These are phyloP conservation scores for Calycopis cecrops DNA, from an alignment of 1,140 invertebrate species.

Conservation along the genomic window DNA sequence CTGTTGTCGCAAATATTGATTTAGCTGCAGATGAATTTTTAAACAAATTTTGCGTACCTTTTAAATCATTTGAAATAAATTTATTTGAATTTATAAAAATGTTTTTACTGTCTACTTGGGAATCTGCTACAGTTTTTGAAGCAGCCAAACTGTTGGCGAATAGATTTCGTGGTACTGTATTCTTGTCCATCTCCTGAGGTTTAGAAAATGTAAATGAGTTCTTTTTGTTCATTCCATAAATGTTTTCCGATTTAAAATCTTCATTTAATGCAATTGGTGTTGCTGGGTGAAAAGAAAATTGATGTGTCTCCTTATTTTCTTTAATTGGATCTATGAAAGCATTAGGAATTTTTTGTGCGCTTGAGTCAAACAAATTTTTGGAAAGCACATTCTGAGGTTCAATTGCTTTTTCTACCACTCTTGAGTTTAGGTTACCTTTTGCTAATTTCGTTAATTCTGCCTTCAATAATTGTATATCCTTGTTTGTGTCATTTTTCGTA, in stretches of 20 bases:
- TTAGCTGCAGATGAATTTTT: constrained; percentile 29
- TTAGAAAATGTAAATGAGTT: constrained; percentile 60
- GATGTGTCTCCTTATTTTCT: constrained; percentile 26
- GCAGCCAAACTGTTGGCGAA: constrained; percentile 19
- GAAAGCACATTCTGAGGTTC: constrained; percentile 33
- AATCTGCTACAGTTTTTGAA: constrained; percentile 13
- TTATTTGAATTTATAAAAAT: constrained; percentile 22
- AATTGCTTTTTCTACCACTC: constrained; percentile 34
- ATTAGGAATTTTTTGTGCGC: constrained; percentile 27
- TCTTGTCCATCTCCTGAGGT: constrained; percentile 38
- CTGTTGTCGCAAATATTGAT: constrained; percentile 34
- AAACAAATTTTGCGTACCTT: constrained; percentile 22
- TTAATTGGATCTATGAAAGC: constrained; percentile 20
- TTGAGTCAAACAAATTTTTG: constrained; percentile 31
- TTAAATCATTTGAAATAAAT: background rate
- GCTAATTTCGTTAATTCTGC: constrained; percentile 43
- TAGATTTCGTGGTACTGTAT: background rate
- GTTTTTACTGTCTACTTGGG: constrained; percentile 16
- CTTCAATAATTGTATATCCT: constrained; percentile 52
- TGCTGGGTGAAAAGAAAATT: constrained; percentile 55
- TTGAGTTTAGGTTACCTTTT: constrained; percentile 35
- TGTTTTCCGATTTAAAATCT: constrained; percentile 46
- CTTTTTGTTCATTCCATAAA: constrained; percentile 38
- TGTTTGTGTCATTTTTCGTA: constrained; percentile 59
- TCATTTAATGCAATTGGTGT: constrained; percentile 45